Evolutionary conservation across 2,888 invertebrate species (phyloP).

Genomic region (Onchidella celtica): DNA sequence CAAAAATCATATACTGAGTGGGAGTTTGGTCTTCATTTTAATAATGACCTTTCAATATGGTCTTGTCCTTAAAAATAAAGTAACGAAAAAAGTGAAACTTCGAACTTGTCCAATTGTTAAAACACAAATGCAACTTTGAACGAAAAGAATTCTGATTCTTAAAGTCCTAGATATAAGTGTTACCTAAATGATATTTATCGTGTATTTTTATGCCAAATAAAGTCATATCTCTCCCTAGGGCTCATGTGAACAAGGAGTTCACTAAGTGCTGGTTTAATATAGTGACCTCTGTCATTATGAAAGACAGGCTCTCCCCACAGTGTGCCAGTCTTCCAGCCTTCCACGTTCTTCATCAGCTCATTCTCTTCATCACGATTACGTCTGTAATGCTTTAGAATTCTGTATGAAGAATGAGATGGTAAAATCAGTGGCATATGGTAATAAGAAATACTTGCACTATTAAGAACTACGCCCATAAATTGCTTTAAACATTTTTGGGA

Average conservation of each 20-base stretch:
- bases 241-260: constrained; percentile 85
- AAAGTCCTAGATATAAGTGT: no score
- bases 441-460: background rate
- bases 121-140: no score
- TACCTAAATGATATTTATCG: constrained; percentile 44
- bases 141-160: no score
- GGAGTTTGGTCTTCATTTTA: no score
- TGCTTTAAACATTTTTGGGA: no score
- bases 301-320: constrained; percentile 92
- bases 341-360: constrained; percentile 93
- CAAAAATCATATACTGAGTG: no score
- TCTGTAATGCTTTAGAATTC: constrained; percentile 87
- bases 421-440: background rate
- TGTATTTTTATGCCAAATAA: constrained; percentile 27
- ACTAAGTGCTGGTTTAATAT: constrained; percentile 84
- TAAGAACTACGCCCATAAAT: no score
- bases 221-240: constrained; percentile 26
- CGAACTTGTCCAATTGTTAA: no score
- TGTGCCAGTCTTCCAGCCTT: constrained; percentile 95
- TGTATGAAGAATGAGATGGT: no score
- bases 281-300: constrained; percentile 85
- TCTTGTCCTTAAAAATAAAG: no score
- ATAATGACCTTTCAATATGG: no score
- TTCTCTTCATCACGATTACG: constrained; percentile 91
- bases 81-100: no score